Base-by-base conservation (phyloP, 2,888 invertebrate species). In the Ophonus ardosiacus region DNA sequence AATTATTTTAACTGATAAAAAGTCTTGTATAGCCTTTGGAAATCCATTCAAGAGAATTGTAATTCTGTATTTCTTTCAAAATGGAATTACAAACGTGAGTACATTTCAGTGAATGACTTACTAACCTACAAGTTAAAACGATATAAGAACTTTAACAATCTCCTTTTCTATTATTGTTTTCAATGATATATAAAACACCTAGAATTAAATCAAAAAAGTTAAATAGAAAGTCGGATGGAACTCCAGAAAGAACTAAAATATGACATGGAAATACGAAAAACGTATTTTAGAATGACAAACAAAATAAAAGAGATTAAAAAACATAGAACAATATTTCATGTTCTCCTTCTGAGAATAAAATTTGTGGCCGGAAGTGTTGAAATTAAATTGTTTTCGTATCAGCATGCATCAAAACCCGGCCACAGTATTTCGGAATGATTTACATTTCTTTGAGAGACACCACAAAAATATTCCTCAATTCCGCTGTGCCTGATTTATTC, bases 1-100 rank as follows among this genome's bases (percentile, higher is more conserved):
- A 68, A 68, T 68, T 68, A 68, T 68, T 38, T 38, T 15, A 68
- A 68, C 68, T 68, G 68, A 68, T 68, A 68, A 68, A 63, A 68
- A 68, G 38, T 68, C 68, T 31, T 0, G 68, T 15, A 38, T 68
- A 31, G 5, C 68, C n/a, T n/a, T 13, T 51, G 10, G 13, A 51
- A 51, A 51, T 8, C 6, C 43, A 51, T 5, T 51, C 43, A 51
- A 13, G 10, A 13, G 43, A 13, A 51, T 51, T 51, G 13, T 51
- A 31, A 13, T 51, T 51, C 43, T 51, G 10, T 0, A 51, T 51
- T 7, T 51, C 43, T 51, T 51, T 51, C 31, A 31, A 31, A 31
- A 31, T 31, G 31, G 31, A 31, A 31, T 31, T 31, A 31, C 5
- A 31, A 31, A 31, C 6, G 5, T 6, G 43, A 10, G 43, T 5